A percentile compares a stretch with the other conserved stretches of the same genome.
Evolutionary conservation across 1,140 invertebrate genomes (phyloP).

Genomic region (Caenorhabditis remanei): DNA sequence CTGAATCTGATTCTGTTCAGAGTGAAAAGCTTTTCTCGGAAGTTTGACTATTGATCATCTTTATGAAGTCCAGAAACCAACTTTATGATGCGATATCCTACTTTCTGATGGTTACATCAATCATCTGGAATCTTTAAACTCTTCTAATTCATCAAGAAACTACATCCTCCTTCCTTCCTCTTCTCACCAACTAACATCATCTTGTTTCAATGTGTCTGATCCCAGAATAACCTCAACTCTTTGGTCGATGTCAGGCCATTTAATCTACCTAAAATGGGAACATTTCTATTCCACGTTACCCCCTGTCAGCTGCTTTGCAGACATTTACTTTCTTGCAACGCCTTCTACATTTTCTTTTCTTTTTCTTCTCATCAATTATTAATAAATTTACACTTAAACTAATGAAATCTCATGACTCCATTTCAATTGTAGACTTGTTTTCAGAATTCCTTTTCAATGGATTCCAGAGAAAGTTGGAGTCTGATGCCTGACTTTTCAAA

Average conservation of each 20-base stretch:
- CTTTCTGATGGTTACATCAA: background rate
- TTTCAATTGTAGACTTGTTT: constrained; percentile 16
- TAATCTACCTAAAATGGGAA: constrained; percentile 28
- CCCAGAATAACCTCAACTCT: background rate
- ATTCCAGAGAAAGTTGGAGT: background rate
- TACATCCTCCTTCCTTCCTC: background rate
- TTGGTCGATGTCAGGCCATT: background rate
- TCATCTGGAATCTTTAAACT: background rate
- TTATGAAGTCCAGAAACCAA: too few species aligned
- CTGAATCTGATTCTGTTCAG: too few species aligned
- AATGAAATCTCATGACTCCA: constrained; percentile 27
- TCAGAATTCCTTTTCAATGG: background rate
- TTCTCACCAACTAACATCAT: background rate
- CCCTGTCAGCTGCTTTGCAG: background rate
- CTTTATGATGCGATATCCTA: background rate
- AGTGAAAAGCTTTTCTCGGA: too few species aligned
- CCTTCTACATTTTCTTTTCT: background rate
- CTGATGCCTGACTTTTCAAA: background rate
- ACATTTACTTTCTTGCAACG: background rate
- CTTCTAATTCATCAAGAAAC: background rate
- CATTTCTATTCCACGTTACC: background rate
- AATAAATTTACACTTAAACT: background rate
- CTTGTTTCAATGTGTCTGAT: background rate
- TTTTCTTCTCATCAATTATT: constrained; percentile 15
- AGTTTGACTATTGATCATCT: too few species aligned